Base-by-base conservation (phyloP, 2,797 vertebrate species). In the Darevskia mixta region DNA sequence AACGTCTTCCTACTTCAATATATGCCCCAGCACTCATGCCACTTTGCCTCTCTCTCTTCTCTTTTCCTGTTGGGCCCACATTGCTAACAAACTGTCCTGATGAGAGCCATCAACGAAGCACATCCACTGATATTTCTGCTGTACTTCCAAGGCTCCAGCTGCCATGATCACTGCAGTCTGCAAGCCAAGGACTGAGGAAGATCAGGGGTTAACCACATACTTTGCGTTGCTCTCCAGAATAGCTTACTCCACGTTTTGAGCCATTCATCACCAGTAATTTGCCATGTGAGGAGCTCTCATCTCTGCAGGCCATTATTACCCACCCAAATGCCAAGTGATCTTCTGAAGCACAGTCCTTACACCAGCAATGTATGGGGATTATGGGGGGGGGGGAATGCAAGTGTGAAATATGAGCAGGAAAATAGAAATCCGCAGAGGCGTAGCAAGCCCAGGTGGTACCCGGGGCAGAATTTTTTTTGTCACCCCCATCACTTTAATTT, bases 331-430 rank as follows among this genome's bases (percentile, higher is more conserved):
- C 49, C 82, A 72, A 18, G 45, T 49, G 58, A 23, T 10, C 32
- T 72, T 71, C 20, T 83, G 67, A 72, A 71, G 25, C n/a, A 67
- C 41, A 8, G 20, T 55, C 13, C 43, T 55, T n/a, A 72, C 77
- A 77, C 29, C 13, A 55, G 49, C 3, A 55, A 55, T 55, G 13
- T 55, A 55, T 3, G 49, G 49, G 1, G 8, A 79, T 80, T 82
- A 58, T 84, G 86, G 27, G 15, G 86, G 86, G 27, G 15, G 86
- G 8, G 72, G 90, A 78, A 73, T 2, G 32, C 32, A 69, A 81
- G 61, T 5, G 6, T 3, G 45, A 69, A 80, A 4, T 61, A 79
- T 1, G 4, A 1, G 64, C 58, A 43, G 80, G 81, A 2, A 43
- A 67, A 67, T 17, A 79, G 15, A 20, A 10, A 58, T 29, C 76